phyloP scores from a whole-genome alignment of 2,888 invertebrate species.

The Amphipyra tragopoginis region DNA sequence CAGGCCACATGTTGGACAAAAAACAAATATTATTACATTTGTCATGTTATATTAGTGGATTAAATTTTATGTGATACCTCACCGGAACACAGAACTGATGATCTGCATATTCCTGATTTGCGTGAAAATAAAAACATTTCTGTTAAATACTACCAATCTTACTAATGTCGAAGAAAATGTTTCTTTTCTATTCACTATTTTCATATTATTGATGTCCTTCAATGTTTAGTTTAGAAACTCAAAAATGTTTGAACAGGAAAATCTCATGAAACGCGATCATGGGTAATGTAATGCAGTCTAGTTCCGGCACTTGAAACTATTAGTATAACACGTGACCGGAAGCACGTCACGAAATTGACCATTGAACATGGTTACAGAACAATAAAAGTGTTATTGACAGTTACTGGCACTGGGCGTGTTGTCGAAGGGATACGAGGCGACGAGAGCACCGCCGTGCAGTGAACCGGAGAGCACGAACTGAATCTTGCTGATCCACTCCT shows the following conservation, averaged over 20 bases:
- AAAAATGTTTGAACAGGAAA: not conserved
- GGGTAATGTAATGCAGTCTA: not conserved
- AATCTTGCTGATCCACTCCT: constrained; percentile 97
- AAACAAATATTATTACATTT: constrained; percentile 47
- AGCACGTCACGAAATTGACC: constrained; percentile 29
- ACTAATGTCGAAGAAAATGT: not conserved
- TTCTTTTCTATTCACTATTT: too few species aligned
- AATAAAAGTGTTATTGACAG: constrained; percentile 49
- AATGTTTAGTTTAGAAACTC: too few species aligned
- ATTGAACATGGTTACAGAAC: constrained; percentile 16
- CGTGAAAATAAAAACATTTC: constrained; percentile 70
- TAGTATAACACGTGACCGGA: constrained; percentile 34
- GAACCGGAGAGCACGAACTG: constrained; percentile 98
- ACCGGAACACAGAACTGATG: constrained; percentile 93
- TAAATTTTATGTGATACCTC: constrained; percentile 77
- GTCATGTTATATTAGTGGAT: not conserved
- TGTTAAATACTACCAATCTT: constrained; percentile 2
- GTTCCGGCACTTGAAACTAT: constrained; percentile 9
- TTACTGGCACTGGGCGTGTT: constrained; percentile 98
- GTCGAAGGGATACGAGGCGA: constrained; percentile 99
- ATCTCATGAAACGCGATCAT: not conserved
- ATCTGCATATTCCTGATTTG: constrained; percentile 92
- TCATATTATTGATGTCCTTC: too few species aligned
- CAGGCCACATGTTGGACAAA: constrained; percentile 89
- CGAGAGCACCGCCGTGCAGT: constrained; percentile 98